Evolutionary conservation across 1,140 invertebrate species (phyloP).

Genomic region (Sitobion miscanthi): DNA sequence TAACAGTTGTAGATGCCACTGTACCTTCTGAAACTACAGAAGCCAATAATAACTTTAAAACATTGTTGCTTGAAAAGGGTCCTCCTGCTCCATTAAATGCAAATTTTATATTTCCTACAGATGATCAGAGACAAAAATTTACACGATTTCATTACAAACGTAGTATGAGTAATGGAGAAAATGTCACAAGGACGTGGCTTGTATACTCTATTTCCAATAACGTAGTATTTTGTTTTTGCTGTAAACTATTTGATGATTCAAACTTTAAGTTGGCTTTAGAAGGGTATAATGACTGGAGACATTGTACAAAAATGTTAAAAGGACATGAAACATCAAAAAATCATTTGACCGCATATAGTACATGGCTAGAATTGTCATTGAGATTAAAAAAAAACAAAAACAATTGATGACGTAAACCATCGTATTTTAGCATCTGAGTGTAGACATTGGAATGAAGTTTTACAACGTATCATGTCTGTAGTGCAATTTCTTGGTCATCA

Average conservation of each 20-base stretch:
- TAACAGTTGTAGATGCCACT: too few species aligned
- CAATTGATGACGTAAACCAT: background rate
- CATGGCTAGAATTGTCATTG: background rate
- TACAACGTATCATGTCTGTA: background rate
- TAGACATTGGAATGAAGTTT: background rate
- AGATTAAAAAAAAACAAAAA: background rate
- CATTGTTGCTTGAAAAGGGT: too few species aligned
- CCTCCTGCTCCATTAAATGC: too few species aligned
- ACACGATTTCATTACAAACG: too few species aligned
- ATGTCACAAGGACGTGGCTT: background rate
- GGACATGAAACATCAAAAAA: background rate
- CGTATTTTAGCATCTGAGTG: constrained; percentile 8
- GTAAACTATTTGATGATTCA: background rate
- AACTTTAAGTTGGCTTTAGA: background rate
- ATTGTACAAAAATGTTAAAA: constrained; percentile 18
- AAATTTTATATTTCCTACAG: too few species aligned
- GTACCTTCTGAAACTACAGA: too few species aligned
- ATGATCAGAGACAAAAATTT: too few species aligned
- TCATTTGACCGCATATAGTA: background rate
- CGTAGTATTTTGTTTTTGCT: background rate
- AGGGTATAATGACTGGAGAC: constrained; percentile 1
- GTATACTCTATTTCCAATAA: background rate
- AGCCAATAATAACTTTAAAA: too few species aligned
- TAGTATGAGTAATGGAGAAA: too few species aligned
- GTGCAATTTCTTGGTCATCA: background rate